Percentiles rank a stretch among this genome's conserved stretches.
phyloP scores from a whole-genome alignment of 2,888 invertebrate species.

The Sesia apiformis region DNA sequence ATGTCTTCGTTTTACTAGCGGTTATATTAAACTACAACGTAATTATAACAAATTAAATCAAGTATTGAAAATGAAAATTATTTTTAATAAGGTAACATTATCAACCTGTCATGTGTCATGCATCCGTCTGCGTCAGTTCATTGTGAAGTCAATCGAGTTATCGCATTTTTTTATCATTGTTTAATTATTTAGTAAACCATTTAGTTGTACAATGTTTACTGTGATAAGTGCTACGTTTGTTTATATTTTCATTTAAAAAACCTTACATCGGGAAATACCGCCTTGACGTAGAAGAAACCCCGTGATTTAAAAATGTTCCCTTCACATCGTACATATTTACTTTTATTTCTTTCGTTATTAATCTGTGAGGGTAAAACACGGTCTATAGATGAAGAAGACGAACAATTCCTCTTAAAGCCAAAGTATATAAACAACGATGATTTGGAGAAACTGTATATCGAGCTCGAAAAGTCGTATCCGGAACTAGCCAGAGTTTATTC shows the following conservation, averaged over 20 bases:
- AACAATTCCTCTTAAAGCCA: conserved; percentile 73
- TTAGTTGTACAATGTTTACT: conserved; percentile 27
- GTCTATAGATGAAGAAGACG: conserved; percentile 48
- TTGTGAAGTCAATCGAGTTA: conserved; percentile 3
- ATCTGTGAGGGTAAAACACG: conserved; percentile 41
- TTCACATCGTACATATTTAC: conserved; percentile 26
- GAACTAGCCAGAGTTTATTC: conserved; percentile 80
- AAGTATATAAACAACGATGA: conserved; percentile 83
- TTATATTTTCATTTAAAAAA: conserved; percentile 18
- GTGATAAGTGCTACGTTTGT: conserved; percentile 21
- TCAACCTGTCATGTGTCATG: not conserved
- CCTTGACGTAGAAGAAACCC: not conserved
- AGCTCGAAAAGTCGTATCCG: conserved; percentile 79
- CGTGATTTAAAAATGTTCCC: conserved; percentile 4
- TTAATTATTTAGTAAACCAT: conserved; percentile 7
- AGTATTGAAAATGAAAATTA: no score
- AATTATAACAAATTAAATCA: no score
- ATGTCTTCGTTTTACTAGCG: no score
- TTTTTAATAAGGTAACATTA: no score
- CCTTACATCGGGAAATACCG: conserved; percentile 6
- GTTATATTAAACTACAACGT: no score
- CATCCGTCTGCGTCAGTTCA: not conserved
- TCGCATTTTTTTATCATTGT: conserved; percentile 2
- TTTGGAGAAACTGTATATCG: conserved; percentile 76
- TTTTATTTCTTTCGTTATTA: conserved; percentile 44